Percentiles rank a stretch among this genome's conserved stretches.
Conservation (phyloP, 1,140 invertebrate species). For the Acromyrmex heyeri region DNA sequence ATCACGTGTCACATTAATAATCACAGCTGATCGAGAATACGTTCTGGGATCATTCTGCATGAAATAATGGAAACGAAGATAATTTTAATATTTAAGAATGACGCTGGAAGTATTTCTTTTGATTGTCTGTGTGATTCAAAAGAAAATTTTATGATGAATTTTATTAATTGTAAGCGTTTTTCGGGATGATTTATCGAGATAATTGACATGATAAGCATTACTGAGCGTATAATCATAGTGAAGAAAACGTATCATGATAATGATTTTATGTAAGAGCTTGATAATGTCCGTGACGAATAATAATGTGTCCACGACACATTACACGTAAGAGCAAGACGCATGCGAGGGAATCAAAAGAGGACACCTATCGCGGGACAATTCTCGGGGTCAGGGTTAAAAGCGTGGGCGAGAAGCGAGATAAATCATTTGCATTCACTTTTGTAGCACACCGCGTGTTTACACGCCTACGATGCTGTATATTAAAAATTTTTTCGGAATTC, state of each 20-base stretch:
- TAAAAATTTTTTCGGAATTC: slow-evolving; percentile 41
- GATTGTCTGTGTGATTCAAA: background rate
- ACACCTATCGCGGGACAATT: slow-evolving; percentile 60
- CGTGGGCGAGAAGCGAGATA: slow-evolving; percentile 70
- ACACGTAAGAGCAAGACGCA: background rate
- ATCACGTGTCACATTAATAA: slow-evolving; percentile 11
- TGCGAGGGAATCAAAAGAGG: slow-evolving; percentile 24
- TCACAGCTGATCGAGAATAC: background rate
- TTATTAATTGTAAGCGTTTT: background rate
- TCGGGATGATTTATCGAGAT: background rate
- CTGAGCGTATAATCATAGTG: background rate
- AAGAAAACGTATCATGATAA: slow-evolving; percentile 2
- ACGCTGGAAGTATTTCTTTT: background rate
- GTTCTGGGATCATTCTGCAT: background rate
- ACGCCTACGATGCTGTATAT: slow-evolving; percentile 65
- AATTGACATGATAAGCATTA: background rate
- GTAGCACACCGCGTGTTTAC: slow-evolving; percentile 67
- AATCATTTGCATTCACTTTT: slow-evolving; percentile 74
- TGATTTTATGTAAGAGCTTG: slow-evolving; percentile 46
- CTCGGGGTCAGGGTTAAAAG: slow-evolving; percentile 68
- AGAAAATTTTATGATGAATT: slow-evolving; percentile 7
- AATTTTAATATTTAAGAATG: background rate
- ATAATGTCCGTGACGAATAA: slow-evolving; percentile 33
- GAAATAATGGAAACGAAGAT: background rate
- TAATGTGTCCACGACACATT: slow-evolving; percentile 13